Base-by-base conservation (phyloP, 2,797 vertebrate species). In the Typhlichthys subterraneus region DNA sequence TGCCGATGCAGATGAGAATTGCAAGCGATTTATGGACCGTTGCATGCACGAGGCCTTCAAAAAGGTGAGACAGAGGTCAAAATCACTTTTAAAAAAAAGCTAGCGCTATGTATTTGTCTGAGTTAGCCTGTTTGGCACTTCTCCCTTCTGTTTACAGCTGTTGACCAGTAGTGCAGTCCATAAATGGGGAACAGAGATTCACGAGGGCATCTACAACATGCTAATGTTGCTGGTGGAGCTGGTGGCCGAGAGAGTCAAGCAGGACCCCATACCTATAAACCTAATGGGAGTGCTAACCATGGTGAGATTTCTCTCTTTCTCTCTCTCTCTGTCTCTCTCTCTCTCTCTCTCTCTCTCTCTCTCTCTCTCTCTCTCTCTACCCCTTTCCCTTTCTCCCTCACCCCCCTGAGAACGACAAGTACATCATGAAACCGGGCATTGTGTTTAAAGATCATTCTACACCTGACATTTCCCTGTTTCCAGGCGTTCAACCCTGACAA, bases 1-100 rank as follows among this genome's bases (percentile, higher is more conserved):
- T 62, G 95, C 96, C 48, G 97, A 99, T 63, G 97, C 98, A 4
- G 98, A 99, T 87, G 98, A 99, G 88, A 99, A 97, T 85, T 99
- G 98, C 85, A 98, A 96, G 87, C 93, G 97, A 12, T 99, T 99
- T 83, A 95, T 97, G 81, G 98, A 99, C 70, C 92, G 98, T 49
- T 99, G 98, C 87, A 99, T 99, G 98, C 96, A 97, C 29, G 98
- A 99, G 91, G 97, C 98, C 83, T 99, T 99, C 91, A 99, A 99
- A 87, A 99, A 99, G 95, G 98, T 98, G 71, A 90, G 89, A 45
- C 5, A 1, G 54, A 60, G 50, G 3, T 59, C 8, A 5, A 42
- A 45, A 12, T 12, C 13, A 15, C 15, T 45, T 4, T 47, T 47
- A 5, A 58, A 12, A 38, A 23, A 23, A 23, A 42, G 38, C 38